Base-by-base conservation (phyloP, 2,797 vertebrate species). In the Aplochiton taeniatus region DNA sequence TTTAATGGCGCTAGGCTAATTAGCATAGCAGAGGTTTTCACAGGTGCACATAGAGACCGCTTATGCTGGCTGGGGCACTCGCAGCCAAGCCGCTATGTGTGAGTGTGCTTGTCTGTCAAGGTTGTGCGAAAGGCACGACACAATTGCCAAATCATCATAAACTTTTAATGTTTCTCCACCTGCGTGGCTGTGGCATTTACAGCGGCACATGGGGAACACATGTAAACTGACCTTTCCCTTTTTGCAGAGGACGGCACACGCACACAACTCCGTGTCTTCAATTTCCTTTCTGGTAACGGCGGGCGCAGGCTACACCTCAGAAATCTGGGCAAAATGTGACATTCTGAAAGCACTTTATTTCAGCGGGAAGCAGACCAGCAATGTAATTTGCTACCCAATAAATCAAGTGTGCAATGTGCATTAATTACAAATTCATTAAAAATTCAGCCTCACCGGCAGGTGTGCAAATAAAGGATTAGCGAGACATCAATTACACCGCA, bases 391-490 rank as follows among this genome's bases (percentile, higher is more conserved):
- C 83, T 80, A 88, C 88, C 89, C 88, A 88, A 90, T 92, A 88
- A 91, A 93, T 92, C 87, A 91, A 89, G 84, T 88, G 86, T 87
- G 90, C 88, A 91, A 90, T 90, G 88, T 90, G 90, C 90, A 92
- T 93, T 93, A 91, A 93, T 93, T 93, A 90, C 84, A 89, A 92
- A 93, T 92, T 93, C 91, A 93, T 93, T 92, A 93, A 92, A 92
- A 91, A 92, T 91, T 87, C 89, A 87, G 84, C 88, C 89, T 91
- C 89, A 91, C 83, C 77, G 82, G 90, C 92, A 93, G 92, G 92
- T 94, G 91, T 91, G 90, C 90, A 93, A 93, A 93, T 93, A 94
- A 93, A 93, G 92, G 93, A 92, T 94, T 92, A 93, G 90, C 83
- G 84, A 90, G 89, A 88, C 90, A 89, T 92, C 89, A 92, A 93